Evolutionary conservation across 2,113 vertebrate species (phyloP), one percentile per base, ranked within the genome.

Genomic region (Myrmecophaga tridactyla): DNA sequence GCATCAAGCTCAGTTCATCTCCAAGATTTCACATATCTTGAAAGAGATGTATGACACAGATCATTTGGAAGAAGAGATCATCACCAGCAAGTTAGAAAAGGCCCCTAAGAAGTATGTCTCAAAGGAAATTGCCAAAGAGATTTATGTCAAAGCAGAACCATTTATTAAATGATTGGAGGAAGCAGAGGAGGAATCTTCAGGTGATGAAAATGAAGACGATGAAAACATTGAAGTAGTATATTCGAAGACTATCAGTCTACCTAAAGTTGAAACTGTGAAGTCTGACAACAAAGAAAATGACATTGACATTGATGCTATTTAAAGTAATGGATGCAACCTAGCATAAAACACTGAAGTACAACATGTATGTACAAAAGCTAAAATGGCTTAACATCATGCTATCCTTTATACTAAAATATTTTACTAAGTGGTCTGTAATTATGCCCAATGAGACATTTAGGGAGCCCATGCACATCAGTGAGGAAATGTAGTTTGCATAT

Each of bases 231-330:
- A 99, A 99, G 99, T 99, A 98, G 99, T 99, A 88, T 99, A 99
- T 95, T 99, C 99, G 1, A 98, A 99, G 94, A 99, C 99, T 69
- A 99, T 99, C 97, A 99, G 98, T 53, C 99, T 99, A 98, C 99
- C 99, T 90, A 99, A 99, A 98, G 99, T 99, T 97, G 99, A 99
- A 98, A 99, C 99, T 58, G 98, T 99, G 98, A 99, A 99, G 98
- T 98, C 99, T 65, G 99, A 98, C 97, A n/a, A n/a, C n/a, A n/a
- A n/a, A n/a, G n/a, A n/a, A n/a, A n/a, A n/a, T n/a, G 99, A 99
- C 98, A 99, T 99, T n/a, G 99, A 99, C 97, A 99, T 99, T 21
- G 99, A 99, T 98, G 99, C 99, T 95, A 99, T 99, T 99, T 99
- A 98, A 98, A 98, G 92, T 96, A 96, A 97, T 92, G 97, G 92